A percentile compares a stretch with the other conserved stretches of the same genome.
Conservation (phyloP, 2,113 vertebrate species). For the Sardina pilchardus region DNA sequence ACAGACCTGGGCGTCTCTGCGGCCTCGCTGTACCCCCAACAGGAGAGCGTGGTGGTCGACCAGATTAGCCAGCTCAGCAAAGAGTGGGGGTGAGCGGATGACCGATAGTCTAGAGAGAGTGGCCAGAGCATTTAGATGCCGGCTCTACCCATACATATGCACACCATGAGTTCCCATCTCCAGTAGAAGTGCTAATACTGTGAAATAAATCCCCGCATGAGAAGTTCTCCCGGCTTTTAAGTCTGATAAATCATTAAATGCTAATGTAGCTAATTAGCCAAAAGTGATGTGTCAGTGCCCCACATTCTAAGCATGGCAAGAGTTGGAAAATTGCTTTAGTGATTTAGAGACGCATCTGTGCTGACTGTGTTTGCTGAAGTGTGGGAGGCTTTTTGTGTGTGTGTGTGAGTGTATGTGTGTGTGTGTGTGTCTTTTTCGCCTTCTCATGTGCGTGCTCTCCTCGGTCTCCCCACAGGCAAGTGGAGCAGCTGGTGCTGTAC, state of each 20-base stretch:
- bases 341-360: neutral
- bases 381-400: neutral
- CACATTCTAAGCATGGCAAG: neutral
- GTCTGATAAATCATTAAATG: neutral
- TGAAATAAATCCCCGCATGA: neutral
- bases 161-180: neutral
- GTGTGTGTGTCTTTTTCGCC: neutral
- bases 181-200: neutral
- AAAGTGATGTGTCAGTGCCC: neutral
- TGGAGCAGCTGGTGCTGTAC: conserved; percentile 93
- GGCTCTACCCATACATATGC: neutral
- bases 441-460: neutral
- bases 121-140: neutral
- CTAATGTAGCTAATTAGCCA: neutral
- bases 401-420: neutral
- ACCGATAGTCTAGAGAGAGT: neutral
- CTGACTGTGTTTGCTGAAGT: neutral
- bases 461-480: conserved; percentile 76
- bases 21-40: conserved; percentile 86
- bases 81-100: conserved; percentile 86
- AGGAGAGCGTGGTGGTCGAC: conserved; percentile 94
- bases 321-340: neutral
- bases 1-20: conserved; percentile 80
- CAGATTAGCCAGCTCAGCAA: conserved; percentile 97
- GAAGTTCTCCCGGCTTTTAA: neutral